These are phyloP conservation scores for Rhinophrynus dorsalis DNA, from an alignment of 2,797 vertebrate species.

Conservation along the genomic window DNA sequence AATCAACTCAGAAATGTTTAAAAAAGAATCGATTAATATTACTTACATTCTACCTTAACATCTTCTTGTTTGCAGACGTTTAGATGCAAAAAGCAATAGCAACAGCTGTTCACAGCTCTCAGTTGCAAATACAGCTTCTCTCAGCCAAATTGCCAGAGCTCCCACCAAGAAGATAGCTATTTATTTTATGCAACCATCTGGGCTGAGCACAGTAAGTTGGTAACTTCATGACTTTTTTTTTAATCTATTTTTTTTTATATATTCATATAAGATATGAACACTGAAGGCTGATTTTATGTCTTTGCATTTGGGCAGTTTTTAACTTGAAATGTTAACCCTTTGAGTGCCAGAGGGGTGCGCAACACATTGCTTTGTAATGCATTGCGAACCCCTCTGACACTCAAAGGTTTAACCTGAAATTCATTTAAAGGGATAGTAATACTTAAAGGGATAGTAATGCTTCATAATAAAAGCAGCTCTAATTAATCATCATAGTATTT, in stretches of 20 bases:
- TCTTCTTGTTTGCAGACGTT: conserved; percentile 71
- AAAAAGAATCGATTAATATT: neutral
- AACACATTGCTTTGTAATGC: no score
- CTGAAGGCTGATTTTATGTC: conserved; percentile 50
- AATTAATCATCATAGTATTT: no score
- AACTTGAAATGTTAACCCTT: no score
- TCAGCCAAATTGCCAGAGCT: conserved; percentile 74
- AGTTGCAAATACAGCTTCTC: conserved; percentile 71
- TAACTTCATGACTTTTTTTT: conserved; percentile 69
- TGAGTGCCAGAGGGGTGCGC: no score
- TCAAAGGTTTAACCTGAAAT: no score
- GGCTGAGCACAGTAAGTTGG: conserved; percentile 71
- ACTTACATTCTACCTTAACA: conserved; percentile 67
- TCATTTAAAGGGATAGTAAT: no score
- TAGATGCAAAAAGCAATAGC: conserved; percentile 72
- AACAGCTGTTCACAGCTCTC: conserved; percentile 77
- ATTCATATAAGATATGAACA: conserved; percentile 63
- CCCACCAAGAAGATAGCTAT: conserved; percentile 74
- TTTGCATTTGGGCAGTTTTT: no score
- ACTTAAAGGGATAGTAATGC: no score
- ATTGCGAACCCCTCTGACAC: no score
- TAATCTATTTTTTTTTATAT: conserved; percentile 51
- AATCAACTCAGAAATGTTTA: conserved; percentile 10
- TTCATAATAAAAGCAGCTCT: no score
- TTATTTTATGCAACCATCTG: conserved; percentile 80